Percentiles rank a stretch among this genome's conserved stretches.
phyloP scores from a whole-genome alignment of 2,797 vertebrate genomes.

The Sebastes melanostomus region DNA sequence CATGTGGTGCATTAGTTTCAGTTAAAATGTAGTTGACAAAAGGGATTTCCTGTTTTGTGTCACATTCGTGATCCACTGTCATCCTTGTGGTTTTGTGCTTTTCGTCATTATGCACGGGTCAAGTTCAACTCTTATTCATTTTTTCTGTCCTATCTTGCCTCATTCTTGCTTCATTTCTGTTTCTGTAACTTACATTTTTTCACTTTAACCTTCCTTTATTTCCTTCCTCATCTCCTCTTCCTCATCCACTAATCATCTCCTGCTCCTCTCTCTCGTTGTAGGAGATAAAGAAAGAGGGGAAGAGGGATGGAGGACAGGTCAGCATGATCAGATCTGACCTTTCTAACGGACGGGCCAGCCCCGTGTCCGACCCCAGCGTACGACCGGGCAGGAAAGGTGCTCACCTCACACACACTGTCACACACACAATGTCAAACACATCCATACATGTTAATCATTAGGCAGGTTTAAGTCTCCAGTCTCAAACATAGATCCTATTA shows the following conservation, averaged over 20 bases:
- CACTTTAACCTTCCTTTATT: not conserved
- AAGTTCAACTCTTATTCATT: not conserved
- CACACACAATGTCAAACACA: not conserved
- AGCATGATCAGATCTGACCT: conserved; percentile 86
- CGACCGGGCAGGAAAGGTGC: conserved; percentile 91
- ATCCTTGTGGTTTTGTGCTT: not conserved
- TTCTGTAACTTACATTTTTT: not conserved
- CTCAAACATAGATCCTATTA: conserved; percentile 65
- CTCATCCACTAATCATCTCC: not conserved
- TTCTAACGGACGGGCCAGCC: conserved; percentile 89
- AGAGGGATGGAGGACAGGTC: conserved; percentile 86
- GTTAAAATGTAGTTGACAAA: not conserved
- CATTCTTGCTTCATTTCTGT: not conserved
- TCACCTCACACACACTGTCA: not conserved
- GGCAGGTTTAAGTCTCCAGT: conserved; percentile 30
- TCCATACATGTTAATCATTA: conserved; percentile 8
- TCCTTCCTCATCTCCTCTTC: not conserved
- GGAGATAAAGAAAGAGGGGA: conserved; percentile 95
- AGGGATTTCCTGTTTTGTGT: not conserved
- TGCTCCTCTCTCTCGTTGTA: conserved; percentile 50
- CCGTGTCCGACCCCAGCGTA: conserved; percentile 87
- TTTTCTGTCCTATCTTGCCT: not conserved
- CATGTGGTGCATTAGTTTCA: not conserved
- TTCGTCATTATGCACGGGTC: not conserved
- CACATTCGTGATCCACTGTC: not conserved